Conservation (phyloP, 2,113 vertebrate species). For the Tetrao urogallus region DNA sequence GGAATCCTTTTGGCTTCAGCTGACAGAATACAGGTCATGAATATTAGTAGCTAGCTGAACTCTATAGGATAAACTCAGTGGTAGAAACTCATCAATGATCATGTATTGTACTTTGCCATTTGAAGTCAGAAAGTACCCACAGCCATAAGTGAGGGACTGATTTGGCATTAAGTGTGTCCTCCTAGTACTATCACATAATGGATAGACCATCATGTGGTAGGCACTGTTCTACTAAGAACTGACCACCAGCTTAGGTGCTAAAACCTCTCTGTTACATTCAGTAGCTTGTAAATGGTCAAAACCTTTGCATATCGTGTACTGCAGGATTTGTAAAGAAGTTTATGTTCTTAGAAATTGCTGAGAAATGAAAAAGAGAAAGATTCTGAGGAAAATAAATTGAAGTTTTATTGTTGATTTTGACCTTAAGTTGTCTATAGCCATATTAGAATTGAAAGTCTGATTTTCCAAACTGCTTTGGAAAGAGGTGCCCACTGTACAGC, state of each 20-base stretch:
- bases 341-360: not conserved
- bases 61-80: not conserved
- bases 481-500: not conserved
- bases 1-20: conserved; percentile 7
- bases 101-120: not conserved
- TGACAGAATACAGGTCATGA: not conserved
- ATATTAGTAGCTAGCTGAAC: not conserved
- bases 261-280: not conserved
- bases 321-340: not conserved
- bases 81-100: not conserved
- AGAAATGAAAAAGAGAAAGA: not conserved
- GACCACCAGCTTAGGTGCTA: not conserved
- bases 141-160: not conserved
- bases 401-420: not conserved
- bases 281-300: not conserved
- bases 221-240: not conserved
- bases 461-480: not conserved
- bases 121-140: not conserved
- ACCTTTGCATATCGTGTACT: not conserved
- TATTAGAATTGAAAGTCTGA: not conserved
- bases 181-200: not conserved
- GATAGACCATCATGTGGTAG: not conserved
- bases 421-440: not conserved
- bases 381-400: not conserved
- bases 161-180: not conserved